These are phyloP conservation scores for Nothobranchius kuhntae DNA, from an alignment of 2,113 vertebrate species.

Conservation along the genomic window DNA sequence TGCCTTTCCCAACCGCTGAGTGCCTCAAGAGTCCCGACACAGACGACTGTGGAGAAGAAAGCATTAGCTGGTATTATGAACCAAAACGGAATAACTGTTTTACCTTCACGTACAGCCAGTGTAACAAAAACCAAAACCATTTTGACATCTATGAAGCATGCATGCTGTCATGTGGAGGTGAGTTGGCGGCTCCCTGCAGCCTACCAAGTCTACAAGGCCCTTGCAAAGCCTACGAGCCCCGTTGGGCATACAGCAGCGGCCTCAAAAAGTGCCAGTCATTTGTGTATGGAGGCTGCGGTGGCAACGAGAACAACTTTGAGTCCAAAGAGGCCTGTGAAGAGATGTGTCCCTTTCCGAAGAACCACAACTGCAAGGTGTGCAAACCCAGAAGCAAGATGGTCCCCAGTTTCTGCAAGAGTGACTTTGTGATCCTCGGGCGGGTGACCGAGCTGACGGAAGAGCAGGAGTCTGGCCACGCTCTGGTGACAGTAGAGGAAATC, in stretches of 20 bases:
- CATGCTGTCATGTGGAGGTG: slow-evolving; percentile 88
- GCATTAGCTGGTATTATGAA: slow-evolving; percentile 93
- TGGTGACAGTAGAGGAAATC: slow-evolving; percentile 94
- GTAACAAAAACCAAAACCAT: slow-evolving; percentile 91
- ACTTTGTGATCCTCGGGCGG: slow-evolving; percentile 93
- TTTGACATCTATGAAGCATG: slow-evolving; percentile 91
- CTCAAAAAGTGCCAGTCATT: slow-evolving; percentile 93
- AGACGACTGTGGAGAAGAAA: slow-evolving; percentile 91
- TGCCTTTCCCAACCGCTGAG: slow-evolving; percentile 84
- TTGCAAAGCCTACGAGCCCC: slow-evolving; percentile 91
- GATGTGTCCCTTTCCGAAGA: slow-evolving; percentile 91
- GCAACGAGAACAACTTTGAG: slow-evolving; percentile 97
- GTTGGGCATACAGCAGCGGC: slow-evolving; percentile 92
- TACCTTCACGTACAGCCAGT: slow-evolving; percentile 92
- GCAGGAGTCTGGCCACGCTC: slow-evolving; percentile 88
- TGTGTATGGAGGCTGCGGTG: slow-evolving; percentile 91
- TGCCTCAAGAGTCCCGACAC: slow-evolving; percentile 91
- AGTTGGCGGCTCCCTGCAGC: slow-evolving; percentile 86
- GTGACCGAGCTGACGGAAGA: slow-evolving; percentile 92
- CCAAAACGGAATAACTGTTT: slow-evolving; percentile 96
- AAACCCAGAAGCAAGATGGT: slow-evolving; percentile 92
- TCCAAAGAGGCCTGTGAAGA: slow-evolving; percentile 93
- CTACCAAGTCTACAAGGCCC: slow-evolving; percentile 91
- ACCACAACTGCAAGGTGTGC: slow-evolving; percentile 89
- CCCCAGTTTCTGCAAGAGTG: slow-evolving; percentile 93